Base-by-base conservation (phyloP, 2,113 vertebrate species). In the Lucifuga dentata region DNA sequence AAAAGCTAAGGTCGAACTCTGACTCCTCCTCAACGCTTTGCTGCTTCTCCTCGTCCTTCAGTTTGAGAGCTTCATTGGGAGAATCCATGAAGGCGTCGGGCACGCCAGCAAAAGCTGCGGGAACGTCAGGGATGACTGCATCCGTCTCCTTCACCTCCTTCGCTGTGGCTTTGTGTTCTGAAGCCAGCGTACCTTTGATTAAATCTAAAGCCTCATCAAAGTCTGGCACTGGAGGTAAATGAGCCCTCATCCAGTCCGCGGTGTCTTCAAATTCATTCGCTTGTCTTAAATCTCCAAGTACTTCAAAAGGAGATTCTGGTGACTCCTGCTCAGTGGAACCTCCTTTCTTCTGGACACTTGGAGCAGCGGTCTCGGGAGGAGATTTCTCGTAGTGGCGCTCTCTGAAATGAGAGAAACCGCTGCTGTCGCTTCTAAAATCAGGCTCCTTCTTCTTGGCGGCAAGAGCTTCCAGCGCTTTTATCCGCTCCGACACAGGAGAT, bases 261-360 rank as follows among this genome's bases (percentile, higher is more conserved):
- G 91, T 90, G 32, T 95, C 94, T 83, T 94, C 93, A 90, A 93
- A 94, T 60, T 96, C 94, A 62, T 66, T 91, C 29, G 84, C 67
- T 63, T 83, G 84, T 72, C 68, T 85, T 20, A 72, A 78, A 65
- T 95, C 94, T 61, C 90, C 89, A 82, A 96, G 92, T 26, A 95
- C 91, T 81, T 96, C 95, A 81, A 96, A 96, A 0, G 95, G 96
- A 8, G 94, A 97, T 39, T 94, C 95, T 1, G 95, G 95, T 12
- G 95, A 96, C 23, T 95, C 94, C 52, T 71, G 81, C 35, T 88
- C 90, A 44, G 61, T 53, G 6, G 81, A 80, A 13, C 63, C 29
- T 32, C 64, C 74, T 50, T 40, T 90, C 49, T 85, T 89, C 68
- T 84, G 84, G 48, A 76, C 20, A 40, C 50, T 62, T 39, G 78